Evolutionary conservation across 2,888 invertebrate species (phyloP).

Genomic region (Drosophila incognita): DNA sequence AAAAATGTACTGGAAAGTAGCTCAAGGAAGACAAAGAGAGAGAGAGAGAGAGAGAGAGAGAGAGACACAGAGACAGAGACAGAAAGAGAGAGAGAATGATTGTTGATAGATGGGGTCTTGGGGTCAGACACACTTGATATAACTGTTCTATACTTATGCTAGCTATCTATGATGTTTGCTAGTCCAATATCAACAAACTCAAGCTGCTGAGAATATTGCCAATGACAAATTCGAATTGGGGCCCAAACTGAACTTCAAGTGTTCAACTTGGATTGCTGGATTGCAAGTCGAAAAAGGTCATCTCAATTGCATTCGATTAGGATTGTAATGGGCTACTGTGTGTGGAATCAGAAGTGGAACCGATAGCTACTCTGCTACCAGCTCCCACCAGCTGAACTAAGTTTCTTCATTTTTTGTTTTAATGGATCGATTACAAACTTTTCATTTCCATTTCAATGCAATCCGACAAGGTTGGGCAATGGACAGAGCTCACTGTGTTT

Average conservation of each 20-base stretch:
- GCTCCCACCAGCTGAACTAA: not conserved
- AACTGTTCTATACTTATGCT: not conserved
- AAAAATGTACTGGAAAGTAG: too few relatives aligned
- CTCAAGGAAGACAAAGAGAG: not conserved
- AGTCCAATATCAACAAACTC: too few relatives aligned
- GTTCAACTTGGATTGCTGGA: too few relatives aligned
- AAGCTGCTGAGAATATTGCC: too few relatives aligned
- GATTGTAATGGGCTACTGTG: not conserved
- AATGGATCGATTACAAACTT: conserved; percentile 34
- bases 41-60: not conserved
- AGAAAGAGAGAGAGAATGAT: not conserved
- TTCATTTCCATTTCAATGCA: conserved; percentile 40
- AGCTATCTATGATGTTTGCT: not conserved
- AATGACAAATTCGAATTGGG: too few relatives aligned
- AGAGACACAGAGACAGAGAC: too few relatives aligned
- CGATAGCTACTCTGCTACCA: not conserved
- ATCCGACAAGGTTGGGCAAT: conserved; percentile 44
- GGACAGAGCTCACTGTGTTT: not conserved
- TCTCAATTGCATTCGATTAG: not conserved
- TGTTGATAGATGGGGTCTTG: not conserved
- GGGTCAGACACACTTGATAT: not conserved
- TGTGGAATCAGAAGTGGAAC: not conserved
- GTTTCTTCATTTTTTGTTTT: not conserved
- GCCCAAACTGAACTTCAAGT: too few relatives aligned
- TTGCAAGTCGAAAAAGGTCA: too few relatives aligned